phyloP scores from a whole-genome alignment of 2,888 invertebrate genomes.

The Craniophora ligustri region DNA sequence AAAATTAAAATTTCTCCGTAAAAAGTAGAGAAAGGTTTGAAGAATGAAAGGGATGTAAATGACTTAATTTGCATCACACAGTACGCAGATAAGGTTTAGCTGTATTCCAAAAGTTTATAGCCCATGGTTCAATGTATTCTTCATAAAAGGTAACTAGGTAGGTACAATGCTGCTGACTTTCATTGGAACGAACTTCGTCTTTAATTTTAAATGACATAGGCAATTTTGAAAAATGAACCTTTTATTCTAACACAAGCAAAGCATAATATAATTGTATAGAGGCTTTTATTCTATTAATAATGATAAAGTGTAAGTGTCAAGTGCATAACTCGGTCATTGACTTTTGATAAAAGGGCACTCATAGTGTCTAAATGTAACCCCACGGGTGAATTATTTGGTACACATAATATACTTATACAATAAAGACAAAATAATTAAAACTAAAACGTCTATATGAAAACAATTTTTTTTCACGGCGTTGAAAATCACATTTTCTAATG shows the following conservation, averaged over 20 bases:
- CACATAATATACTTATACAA: not conserved
- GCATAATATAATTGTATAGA: no score
- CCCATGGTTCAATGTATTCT: not conserved
- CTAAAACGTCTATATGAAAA: not conserved
- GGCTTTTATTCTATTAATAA: not conserved
- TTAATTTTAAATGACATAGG: not conserved
- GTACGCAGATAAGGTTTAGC: constrained; percentile 45
- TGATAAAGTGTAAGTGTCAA: constrained; percentile 8
- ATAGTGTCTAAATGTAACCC: no score
- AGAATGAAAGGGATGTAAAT: constrained; percentile 77
- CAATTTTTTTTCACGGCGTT: no score
- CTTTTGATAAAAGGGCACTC: constrained; percentile 27
- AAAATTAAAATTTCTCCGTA: constrained; percentile 29
- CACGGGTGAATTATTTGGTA: not conserved
- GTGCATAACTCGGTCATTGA: constrained; percentile 11
- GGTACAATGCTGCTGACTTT: not conserved
- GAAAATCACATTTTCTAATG: no score
- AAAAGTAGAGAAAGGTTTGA: constrained; percentile 58
- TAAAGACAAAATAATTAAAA: not conserved
- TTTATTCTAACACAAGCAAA: no score
- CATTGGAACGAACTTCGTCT: not conserved
- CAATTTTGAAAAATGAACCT: no score
- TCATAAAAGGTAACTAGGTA: not conserved
- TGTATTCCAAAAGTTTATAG: constrained; percentile 25
- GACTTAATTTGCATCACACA: constrained; percentile 76